phyloP scores from a whole-genome alignment of 2,888 invertebrate genomes.

The Melanostoma mellinum region DNA sequence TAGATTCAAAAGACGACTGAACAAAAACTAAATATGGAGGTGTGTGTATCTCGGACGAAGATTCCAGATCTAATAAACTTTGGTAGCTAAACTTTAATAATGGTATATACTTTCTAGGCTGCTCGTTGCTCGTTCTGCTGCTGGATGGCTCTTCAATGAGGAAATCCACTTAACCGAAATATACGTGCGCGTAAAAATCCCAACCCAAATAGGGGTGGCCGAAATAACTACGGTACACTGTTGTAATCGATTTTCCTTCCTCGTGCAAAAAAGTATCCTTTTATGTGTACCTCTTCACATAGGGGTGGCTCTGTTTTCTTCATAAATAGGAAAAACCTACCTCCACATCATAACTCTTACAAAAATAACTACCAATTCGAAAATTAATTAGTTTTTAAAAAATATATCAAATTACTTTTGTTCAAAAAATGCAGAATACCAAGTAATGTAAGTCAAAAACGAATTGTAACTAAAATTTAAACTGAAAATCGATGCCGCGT shows the following conservation, averaged over 20 bases:
- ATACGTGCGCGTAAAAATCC: conserved; percentile 69
- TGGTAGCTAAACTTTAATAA: conserved; percentile 53
- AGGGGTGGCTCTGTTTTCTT: conserved; percentile 29
- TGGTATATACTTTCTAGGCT: conserved; percentile 55
- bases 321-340: conserved; percentile 1
- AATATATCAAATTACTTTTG: conserved; percentile 53
- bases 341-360: conserved; percentile 5
- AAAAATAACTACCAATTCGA: background rate
- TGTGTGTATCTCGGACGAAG: conserved; percentile 69
- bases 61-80: conserved; percentile 67
- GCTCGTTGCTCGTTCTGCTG: conserved; percentile 44
- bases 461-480: conserved; percentile 66
- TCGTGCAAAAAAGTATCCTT: conserved; percentile 61
- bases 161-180: conserved; percentile 70
- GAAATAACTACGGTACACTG: conserved; percentile 68
- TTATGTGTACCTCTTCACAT: conserved; percentile 29
- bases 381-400: background rate
- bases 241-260: conserved; percentile 72
- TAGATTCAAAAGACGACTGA: conserved; percentile 33
- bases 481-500: conserved; percentile 63
- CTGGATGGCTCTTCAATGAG: conserved; percentile 61
- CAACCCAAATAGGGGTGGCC: conserved; percentile 62
- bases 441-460: conserved; percentile 48
- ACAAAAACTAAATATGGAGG: conserved; percentile 52
- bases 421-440: conserved; percentile 60